Percentiles rank a stretch among this genome's conserved stretches.
These are phyloP conservation scores for Drosophila pachea DNA, from an alignment of 1,140 invertebrate species.

Conservation along the genomic window DNA sequence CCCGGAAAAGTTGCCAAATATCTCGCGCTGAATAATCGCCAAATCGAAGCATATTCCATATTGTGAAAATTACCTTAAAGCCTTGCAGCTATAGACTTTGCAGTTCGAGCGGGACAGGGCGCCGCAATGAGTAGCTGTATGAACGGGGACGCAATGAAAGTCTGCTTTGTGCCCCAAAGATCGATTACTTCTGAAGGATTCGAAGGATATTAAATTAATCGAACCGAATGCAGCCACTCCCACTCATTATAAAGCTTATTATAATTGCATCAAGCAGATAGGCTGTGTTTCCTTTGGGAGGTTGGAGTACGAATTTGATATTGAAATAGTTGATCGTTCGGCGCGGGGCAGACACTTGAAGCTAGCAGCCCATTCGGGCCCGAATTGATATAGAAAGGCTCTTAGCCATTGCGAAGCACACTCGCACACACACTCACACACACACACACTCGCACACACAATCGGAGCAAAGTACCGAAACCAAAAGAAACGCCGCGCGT, in stretches of 20 bases:
- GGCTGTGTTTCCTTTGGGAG: too few species aligned
- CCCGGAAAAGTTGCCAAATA: too few species aligned
- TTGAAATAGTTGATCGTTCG: constrained; percentile 6
- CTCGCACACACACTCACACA: constrained; percentile 21
- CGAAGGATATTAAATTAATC: too few species aligned
- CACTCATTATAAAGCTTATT: too few species aligned
- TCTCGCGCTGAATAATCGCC: too few species aligned
- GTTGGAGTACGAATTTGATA: not conserved
- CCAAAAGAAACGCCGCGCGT: constrained; percentile 36
- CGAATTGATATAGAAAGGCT: constrained; percentile 26
- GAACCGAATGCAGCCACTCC: too few species aligned
- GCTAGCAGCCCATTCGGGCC: constrained; percentile 4
- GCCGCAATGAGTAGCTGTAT: too few species aligned
- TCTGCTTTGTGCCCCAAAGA: not conserved
- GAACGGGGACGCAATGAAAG: not conserved
- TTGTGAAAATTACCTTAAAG: too few species aligned
- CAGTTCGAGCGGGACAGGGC: too few species aligned
- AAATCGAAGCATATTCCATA: too few species aligned
- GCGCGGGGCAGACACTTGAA: constrained; percentile 11
- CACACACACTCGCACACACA: constrained; percentile 12
- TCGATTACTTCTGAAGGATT: too few species aligned
- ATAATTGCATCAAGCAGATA: constrained; percentile 15
- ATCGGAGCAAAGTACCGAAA: constrained; percentile 24
- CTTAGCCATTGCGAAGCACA: constrained; percentile 7
- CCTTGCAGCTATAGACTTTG: too few species aligned